Evolutionary conservation across 37 sponge, comb jelly and placozoan species (phyloP), one percentile per base, ranked within the genome.

Genomic region (Cladorhizidae sp.): DNA sequence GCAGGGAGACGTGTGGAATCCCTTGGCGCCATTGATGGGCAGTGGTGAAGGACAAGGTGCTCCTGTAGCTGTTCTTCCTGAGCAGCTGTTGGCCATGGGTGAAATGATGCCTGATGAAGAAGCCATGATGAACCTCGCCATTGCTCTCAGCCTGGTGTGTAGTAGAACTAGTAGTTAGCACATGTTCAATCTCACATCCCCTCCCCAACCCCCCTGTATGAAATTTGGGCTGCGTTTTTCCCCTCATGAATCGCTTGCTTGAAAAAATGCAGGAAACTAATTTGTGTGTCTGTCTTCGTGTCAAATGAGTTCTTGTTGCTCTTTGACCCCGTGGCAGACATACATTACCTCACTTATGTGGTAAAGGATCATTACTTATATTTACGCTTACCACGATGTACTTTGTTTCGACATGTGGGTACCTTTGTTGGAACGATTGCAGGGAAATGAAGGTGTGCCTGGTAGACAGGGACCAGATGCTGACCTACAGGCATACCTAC

Each of bases 101-200:
- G 85, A 74, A 8, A 21, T 84, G 0, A 77, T 81, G 38, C 67
- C 67, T 32, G 96, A 96, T 62, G 94, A 93, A 52, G 96, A 96
- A 25, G 81, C 96, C 67, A 89, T 93, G 86, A 93, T 96, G 94
- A 89, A 96, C 51, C 78, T 96, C 5, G 96, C 96, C 41, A 70
- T 96, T 50, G 81, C 86, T 3, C 80, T 96, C 67, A 96, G 96
- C 55, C 67, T 94, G 36, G 67, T 65, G 36, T 32, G 67, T 58
- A 3, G 3, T n/a, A n/a, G n/a, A n/a, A n/a, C n/a, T n/a, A n/a
- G n/a, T 58, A 45, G 49, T 5, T 45, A 9, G 49, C n/a, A n/a
- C n/a, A n/a, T n/a, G n/a, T n/a, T n/a, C n/a, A n/a, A n/a, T 45
- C 49, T 45, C 9, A 9, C 49, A 12, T 9, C 9, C 49, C 49